A percentile compares a stretch with the other conserved stretches of the same genome.
Conservation (phyloP, 37 sponge, comb jelly and placozoan species). For the Axinella damicornis region DNA sequence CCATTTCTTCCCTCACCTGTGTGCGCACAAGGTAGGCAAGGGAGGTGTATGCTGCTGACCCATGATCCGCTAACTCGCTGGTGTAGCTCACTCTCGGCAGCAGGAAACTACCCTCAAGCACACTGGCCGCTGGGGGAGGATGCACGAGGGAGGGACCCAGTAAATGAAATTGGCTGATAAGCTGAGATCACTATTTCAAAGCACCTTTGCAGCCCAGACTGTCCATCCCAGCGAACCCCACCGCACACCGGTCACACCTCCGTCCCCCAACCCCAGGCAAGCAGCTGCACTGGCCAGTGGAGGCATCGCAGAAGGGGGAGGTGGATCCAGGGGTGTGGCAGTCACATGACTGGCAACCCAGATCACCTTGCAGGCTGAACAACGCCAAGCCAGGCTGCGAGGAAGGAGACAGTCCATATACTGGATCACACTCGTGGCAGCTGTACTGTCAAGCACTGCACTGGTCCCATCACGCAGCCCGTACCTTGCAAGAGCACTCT, state of each 20-base stretch:
- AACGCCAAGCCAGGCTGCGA: neutral
- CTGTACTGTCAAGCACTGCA: no score
- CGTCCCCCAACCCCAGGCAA: conserved; percentile 18
- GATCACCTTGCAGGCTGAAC: conserved; percentile 33
- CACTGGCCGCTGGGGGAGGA: no score
- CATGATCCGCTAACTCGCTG: no score
- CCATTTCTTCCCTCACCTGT: no score
- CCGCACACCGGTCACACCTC: conserved; percentile 41
- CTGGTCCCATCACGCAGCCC: no score
- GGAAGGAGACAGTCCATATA: neutral
- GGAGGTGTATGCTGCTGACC: no score
- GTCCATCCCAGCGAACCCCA: conserved; percentile 37
- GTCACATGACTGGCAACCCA: conserved; percentile 47
- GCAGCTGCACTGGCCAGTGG: conserved; percentile 51
- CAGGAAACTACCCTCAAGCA: no score
- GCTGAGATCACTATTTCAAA: no score
- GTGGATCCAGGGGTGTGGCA: conserved; percentile 38
- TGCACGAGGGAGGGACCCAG: neutral
- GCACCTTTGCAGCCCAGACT: conserved; percentile 50
- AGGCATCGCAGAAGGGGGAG: conserved; percentile 11
- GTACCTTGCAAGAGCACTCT: conserved; percentile 34
- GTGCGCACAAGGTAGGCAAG: no score
- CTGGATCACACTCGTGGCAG: no score
- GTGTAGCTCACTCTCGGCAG: no score
- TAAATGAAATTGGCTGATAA: neutral